These are phyloP conservation scores for Dolichoris vasculosae DNA, from an alignment of 1,140 invertebrate genomes.

Conservation along the genomic window DNA sequence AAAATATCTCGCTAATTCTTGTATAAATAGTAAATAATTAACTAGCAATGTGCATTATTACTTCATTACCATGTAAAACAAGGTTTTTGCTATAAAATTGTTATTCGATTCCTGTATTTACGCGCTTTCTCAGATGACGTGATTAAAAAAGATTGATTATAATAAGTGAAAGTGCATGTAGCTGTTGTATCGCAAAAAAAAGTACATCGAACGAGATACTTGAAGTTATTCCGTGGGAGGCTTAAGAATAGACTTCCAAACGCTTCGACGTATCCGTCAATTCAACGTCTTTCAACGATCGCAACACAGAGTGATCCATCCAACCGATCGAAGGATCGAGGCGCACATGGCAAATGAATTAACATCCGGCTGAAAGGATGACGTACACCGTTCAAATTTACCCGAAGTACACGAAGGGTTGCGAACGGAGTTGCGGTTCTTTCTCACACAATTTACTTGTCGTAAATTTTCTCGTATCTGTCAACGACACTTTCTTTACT, in stretches of 20 bases:
- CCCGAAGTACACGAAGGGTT: no score
- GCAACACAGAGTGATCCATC: no score
- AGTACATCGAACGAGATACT: background rate
- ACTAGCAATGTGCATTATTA: background rate
- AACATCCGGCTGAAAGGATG: no score
- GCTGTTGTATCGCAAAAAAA: background rate
- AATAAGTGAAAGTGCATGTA: conserved; percentile 3
- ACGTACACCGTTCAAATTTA: no score
- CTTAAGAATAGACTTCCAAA: background rate
- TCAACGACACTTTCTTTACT: no score
- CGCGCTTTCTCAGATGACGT: background rate
- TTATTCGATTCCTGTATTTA: background rate
- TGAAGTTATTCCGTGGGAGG: background rate
- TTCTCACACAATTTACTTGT: no score
- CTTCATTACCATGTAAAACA: background rate
- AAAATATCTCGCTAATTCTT: no score
- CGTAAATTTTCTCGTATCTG: no score
- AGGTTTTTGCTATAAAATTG: background rate
- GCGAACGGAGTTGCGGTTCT: no score
- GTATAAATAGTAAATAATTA: background rate
- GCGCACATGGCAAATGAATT: no score
- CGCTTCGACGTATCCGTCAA: background rate
- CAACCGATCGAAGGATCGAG: no score
- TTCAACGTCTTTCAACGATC: no score
- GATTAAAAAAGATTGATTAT: background rate